A percentile compares a stretch with the other conserved stretches of the same genome.
Evolutionary conservation across 1,140 invertebrate species (phyloP).

Genomic region (Cherax destructor): DNA sequence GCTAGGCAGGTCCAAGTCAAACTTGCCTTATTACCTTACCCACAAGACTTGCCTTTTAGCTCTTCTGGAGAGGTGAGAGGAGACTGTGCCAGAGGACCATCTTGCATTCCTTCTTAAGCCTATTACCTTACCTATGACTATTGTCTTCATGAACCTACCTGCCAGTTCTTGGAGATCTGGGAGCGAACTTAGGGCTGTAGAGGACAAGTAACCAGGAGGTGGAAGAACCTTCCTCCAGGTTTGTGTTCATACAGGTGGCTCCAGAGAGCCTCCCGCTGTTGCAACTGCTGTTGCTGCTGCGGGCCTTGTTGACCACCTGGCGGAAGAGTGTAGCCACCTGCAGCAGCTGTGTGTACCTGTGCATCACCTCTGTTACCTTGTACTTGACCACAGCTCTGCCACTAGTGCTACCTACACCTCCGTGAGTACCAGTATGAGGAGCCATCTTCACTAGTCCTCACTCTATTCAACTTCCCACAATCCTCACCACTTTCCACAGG

Average conservation of each 20-base stretch:
- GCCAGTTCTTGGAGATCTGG: slow-evolving; percentile 45
- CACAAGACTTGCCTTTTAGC: too few species aligned
- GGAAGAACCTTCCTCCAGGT: slow-evolving; percentile 62
- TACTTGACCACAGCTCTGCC: slow-evolving; percentile 50
- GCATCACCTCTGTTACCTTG: slow-evolving; percentile 48
- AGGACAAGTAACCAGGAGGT: slow-evolving; percentile 66
- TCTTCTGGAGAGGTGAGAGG: too few species aligned
- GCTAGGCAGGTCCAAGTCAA: too few species aligned
- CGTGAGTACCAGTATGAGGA: neutral
- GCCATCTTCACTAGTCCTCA: neutral
- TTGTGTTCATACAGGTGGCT: slow-evolving; percentile 10
- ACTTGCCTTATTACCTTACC: too few species aligned
- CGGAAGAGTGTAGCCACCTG: slow-evolving; percentile 53
- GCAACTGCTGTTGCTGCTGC: slow-evolving; percentile 6
- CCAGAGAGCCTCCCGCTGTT: neutral
- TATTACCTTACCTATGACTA: neutral
- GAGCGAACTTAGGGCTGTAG: slow-evolving; percentile 62
- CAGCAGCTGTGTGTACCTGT: slow-evolving; percentile 49
- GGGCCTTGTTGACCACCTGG: slow-evolving; percentile 45
- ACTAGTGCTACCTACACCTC: neutral
- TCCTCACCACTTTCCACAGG: too few species aligned
- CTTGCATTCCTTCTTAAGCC: too few species aligned
- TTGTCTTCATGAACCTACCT: too few species aligned
- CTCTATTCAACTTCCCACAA: too few species aligned
- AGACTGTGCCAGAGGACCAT: too few species aligned